phyloP scores from a whole-genome alignment of 2,888 invertebrate genomes.

The Apamea crenata region DNA sequence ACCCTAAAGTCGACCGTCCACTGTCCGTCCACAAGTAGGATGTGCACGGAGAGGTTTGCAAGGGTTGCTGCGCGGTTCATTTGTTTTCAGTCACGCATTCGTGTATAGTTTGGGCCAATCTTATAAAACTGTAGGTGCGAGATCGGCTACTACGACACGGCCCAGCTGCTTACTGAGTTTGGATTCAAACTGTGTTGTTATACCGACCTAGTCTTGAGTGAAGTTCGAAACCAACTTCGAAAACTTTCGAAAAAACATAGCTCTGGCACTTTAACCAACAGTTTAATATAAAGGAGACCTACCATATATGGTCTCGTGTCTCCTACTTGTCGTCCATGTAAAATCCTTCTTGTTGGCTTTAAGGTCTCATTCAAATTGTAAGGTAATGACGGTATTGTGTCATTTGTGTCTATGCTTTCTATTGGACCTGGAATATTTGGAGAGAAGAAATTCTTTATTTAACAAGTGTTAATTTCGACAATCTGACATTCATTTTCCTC shows the following conservation, averaged over 20 bases:
- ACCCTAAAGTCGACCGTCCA: neutral
- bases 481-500: no score
- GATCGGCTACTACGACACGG: no score
- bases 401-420: constrained; percentile 1
- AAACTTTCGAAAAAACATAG: neutral
- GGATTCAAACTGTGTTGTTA: neutral
- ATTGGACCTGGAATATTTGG: constrained; percentile 39
- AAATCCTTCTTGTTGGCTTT: constrained; percentile 74
- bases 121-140: no score
- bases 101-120: no score
- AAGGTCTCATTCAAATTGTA: constrained; percentile 9
- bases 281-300: constrained; percentile 11
- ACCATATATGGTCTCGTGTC: constrained; percentile 84
- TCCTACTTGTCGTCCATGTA: constrained; percentile 73
- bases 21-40: neutral
- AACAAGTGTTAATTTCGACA: neutral
- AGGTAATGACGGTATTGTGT: neutral
- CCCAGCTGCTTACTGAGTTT: neutral
- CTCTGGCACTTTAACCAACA: neutral
- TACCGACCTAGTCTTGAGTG: neutral
- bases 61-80: neutral
- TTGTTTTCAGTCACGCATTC: neutral
- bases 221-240: neutral
- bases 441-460: neutral
- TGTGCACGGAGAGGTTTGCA: neutral